Evolutionary conservation across 2,888 invertebrate genomes (phyloP).

Genomic region (Lepas anatifera): DNA sequence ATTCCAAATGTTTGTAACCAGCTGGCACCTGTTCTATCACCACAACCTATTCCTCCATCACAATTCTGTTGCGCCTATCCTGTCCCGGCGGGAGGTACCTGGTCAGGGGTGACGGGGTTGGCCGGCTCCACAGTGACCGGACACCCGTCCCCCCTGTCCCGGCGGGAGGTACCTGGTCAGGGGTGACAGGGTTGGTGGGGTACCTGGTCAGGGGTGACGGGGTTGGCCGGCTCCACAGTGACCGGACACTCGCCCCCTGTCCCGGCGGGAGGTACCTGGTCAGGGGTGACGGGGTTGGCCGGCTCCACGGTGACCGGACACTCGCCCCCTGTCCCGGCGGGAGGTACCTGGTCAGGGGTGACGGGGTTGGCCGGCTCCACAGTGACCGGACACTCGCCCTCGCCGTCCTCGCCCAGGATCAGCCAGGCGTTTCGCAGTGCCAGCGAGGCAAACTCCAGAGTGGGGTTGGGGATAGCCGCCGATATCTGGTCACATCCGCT

Average conservation of each 20-base stretch:
- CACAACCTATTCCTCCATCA: no score
- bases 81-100: no score
- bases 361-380: constrained; percentile 13
- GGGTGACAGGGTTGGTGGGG: background rate
- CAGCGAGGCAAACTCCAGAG: constrained; percentile 76
- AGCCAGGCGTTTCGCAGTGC: constrained; percentile 74
- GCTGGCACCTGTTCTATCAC: no score
- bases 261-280: background rate
- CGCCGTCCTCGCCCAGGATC: constrained; percentile 46
- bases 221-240: no score
- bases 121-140: no score
- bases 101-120: no score
- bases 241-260: background rate
- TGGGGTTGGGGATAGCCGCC: constrained; percentile 73
- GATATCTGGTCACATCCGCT: constrained; percentile 51
- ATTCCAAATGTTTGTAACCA: no score
- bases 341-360: constrained; percentile 2
- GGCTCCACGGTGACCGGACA: background rate
- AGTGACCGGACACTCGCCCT: constrained; percentile 7
- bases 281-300: background rate
- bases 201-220: background rate
- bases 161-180: background rate
- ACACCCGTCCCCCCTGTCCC: background rate
- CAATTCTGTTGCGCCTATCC: no score
- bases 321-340: background rate